phyloP scores from a whole-genome alignment of 2,113 vertebrate genomes.

The Thryonomys swinderianus region DNA sequence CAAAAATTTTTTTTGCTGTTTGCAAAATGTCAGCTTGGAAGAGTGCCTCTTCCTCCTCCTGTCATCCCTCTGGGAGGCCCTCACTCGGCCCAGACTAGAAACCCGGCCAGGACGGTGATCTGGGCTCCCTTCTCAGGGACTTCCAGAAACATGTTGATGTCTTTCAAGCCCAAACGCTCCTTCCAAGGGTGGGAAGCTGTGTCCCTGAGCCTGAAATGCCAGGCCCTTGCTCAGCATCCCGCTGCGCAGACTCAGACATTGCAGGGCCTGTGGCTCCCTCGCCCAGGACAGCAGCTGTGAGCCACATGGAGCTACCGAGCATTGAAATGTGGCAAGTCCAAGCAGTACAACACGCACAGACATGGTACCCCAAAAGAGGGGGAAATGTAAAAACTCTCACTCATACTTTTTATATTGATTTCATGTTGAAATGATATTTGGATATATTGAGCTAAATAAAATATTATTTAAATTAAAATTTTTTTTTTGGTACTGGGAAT shows the following conservation, averaged over 20 bases:
- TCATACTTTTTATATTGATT: background rate
- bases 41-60: background rate
- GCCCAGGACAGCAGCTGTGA: background rate
- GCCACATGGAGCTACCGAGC: background rate
- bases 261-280: background rate
- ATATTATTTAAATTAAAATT: background rate
- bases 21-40: background rate
- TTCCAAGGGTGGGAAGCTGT: background rate
- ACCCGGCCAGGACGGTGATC: rapidly evolving
- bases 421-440: background rate
- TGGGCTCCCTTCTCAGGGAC: background rate
- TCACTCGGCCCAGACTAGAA: background rate
- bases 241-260: background rate
- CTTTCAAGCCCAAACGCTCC: background rate
- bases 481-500: background rate
- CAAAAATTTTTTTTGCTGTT: too few species aligned
- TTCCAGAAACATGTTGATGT: background rate
- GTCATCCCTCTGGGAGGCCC: background rate
- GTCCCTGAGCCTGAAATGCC: background rate
- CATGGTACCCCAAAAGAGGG: background rate
- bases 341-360: background rate
- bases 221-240: background rate
- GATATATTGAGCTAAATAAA: background rate
- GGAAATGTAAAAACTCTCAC: background rate
- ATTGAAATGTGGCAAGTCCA: background rate